These are phyloP conservation scores for Diaperis boleti DNA, from an alignment of 2,888 invertebrate species.

Conservation along the genomic window DNA sequence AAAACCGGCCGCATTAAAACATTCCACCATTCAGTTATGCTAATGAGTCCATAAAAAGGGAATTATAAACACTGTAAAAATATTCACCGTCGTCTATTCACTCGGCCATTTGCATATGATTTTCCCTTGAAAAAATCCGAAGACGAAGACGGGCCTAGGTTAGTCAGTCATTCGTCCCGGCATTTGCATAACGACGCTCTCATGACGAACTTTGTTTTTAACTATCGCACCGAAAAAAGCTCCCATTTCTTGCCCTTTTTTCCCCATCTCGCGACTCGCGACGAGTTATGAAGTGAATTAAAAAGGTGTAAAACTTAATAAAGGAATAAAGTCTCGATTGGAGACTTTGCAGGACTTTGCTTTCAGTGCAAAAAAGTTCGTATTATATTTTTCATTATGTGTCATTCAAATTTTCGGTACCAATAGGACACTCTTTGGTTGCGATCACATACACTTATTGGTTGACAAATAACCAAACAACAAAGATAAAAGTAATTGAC, in stretches of 20 bases:
- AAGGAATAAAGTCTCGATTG: constrained; percentile 50
- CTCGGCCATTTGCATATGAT: constrained; percentile 66
- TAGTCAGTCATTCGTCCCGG: constrained; percentile 60
- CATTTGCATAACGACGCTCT: constrained; percentile 63
- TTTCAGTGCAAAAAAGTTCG: no score
- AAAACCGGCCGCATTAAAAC: constrained; percentile 55
- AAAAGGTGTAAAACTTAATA: constrained; percentile 59
- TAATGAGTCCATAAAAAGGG: constrained; percentile 65
- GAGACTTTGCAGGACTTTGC: no score
- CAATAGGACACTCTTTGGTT: no score
- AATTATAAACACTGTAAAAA: constrained; percentile 67
- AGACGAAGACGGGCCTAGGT: constrained; percentile 61
- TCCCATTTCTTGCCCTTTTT: constrained; percentile 49
- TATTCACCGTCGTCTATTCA: constrained; percentile 65
- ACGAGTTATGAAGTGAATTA: constrained; percentile 49
- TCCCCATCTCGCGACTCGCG: no score
- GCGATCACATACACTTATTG: no score
- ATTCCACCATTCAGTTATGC: constrained; percentile 63
- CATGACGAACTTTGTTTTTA: constrained; percentile 56
- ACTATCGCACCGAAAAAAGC: constrained; percentile 47
- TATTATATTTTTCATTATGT: no score
- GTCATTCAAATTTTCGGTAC: no score
- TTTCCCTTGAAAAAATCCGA: constrained; percentile 60
- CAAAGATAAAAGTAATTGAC: no score
- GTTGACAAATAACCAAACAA: no score